Base-by-base conservation (phyloP, 2,888 invertebrate species). In the Dicycla oo region DNA sequence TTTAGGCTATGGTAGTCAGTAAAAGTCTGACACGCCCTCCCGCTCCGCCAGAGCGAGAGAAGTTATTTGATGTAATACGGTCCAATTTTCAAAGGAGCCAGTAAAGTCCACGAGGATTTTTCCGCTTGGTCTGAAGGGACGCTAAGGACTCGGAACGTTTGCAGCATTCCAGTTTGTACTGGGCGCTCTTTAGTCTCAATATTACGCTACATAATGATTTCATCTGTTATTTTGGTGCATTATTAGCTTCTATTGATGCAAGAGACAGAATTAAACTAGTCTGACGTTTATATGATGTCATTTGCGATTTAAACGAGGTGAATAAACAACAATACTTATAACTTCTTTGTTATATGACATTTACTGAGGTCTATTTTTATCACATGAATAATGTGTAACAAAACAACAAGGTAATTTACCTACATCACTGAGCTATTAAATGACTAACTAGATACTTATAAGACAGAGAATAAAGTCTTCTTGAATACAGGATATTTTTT, bases 231-330 rank as follows among this genome's bases (percentile, higher is more conserved):
- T 82, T 80, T 34, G 18, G 69, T 63, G 20, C 70, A 71, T 38
- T 79, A 80, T 73, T 75, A 60, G 58, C 63, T 73, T 51, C 57
- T 58, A 68, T 74, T 62, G 75, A 65, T 68, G 73, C 68, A 66
- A 67, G 62, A 70, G 70, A 75, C 83, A 45, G 57, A 80, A 80
- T 83, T 73, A 73, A 53, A 68, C 70, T 47, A 20, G 60, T 40
- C 64, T 57, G 49, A 34, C 47, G n/a, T 23, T n/a, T 49, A 67
- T 67, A 74, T 76, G 80, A 82, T 73, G 80, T 82, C 81, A 81
- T 57, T 62, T 18, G 51, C 54, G 23, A 64, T 67, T 57, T 26
- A 20, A 69, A 66, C 43, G 23, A 64, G 43, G 43, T 66, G 49
- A 75, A 38, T 63, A 60, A 26, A 69, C 56, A 23, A 65, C 26